These are phyloP conservation scores for Oscheius sp. DNA, from an alignment of 1,140 invertebrate species.

Conservation along the genomic window DNA sequence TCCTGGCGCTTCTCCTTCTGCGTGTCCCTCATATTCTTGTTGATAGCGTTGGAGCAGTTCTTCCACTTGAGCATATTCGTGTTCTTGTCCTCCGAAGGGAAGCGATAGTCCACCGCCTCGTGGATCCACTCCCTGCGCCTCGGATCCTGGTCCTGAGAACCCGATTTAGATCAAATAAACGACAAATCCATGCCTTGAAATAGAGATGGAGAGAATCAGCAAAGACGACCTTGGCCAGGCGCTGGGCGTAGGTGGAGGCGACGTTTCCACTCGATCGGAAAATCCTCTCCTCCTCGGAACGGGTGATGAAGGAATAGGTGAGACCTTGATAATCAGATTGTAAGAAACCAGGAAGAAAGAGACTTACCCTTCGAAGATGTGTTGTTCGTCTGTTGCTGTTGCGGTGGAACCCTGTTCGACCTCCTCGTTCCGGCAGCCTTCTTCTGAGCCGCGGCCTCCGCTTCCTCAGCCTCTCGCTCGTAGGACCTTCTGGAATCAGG, in stretches of 20 bases:
- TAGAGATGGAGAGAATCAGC: constrained; percentile 17
- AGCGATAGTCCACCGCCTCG: constrained; percentile 31
- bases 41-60: constrained; percentile 28
- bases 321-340: neutral
- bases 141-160: constrained; percentile 18
- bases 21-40: constrained; percentile 29
- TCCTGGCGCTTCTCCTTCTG: neutral
- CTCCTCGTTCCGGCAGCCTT: neutral
- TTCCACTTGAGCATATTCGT: constrained; percentile 25
- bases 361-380: neutral
- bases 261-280: neutral
- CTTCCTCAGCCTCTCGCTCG: neutral
- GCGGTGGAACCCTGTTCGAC: neutral
- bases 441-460: neutral
- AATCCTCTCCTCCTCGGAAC: constrained; percentile 3
- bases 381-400: neutral
- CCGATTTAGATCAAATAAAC: neutral
- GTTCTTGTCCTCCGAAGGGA: constrained; percentile 22
- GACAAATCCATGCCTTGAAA: constrained; percentile 17
- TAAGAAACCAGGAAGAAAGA: neutral
- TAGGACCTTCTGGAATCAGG: no score
- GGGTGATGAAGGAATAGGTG: neutral
- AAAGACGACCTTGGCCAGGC: constrained; percentile 20
- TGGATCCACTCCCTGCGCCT: constrained; percentile 22
- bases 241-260: constrained; percentile 19